Evolutionary conservation across 2,113 vertebrate genomes (phyloP), one percentile per base, ranked within the genome.

Genomic region (Aspidoscelis tigris): DNA sequence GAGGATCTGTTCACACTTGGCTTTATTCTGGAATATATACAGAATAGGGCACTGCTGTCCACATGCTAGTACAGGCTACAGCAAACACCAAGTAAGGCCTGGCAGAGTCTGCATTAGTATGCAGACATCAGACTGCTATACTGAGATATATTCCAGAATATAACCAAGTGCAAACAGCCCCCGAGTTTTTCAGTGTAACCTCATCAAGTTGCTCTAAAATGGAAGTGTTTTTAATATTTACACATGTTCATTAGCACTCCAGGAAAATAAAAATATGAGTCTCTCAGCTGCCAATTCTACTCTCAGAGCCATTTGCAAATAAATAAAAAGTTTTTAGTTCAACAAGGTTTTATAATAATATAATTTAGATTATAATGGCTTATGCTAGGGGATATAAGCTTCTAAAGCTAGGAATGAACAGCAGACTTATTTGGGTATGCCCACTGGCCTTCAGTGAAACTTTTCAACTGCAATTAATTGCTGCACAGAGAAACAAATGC

Each of bases 401-500:
- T 83, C 16, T 75, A 75, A 83, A 66, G 5, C 10, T 47, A 21
- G 43, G 53, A 43, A 75, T 72, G 74, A 47, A 75, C 55, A 75
- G 26, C 41, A 83, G 70, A 76, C n/a, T 44, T 75, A n/a, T 76
- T 82, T 82, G 14, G 58, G 65, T 61, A 65, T 82, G 71, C 16
- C 26, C 11, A 43, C 71, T 72, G 74, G 68, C 53, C 44, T 80
- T 4, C 43, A 80, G 21, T 73, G 64, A 82, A 74, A 82, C 39
- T 26, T 47, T n/a, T 55, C 71, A 74, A 61, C 50, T 81, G n/a
- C 79, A 58, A 39, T 81, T 72, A 41, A 73, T 74, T 41, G 47
- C 43, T 74, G 58, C n/a, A 47, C 41, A 43, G 22, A 43, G 55
- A 44, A 33, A 12, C 21, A 39, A 53, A 73, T 26, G 47, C 47